Percentiles rank a stretch among this genome's conserved stretches.
Evolutionary conservation across 2,888 invertebrate genomes (phyloP).

Genomic region (Megaustenia siamemsis): DNA sequence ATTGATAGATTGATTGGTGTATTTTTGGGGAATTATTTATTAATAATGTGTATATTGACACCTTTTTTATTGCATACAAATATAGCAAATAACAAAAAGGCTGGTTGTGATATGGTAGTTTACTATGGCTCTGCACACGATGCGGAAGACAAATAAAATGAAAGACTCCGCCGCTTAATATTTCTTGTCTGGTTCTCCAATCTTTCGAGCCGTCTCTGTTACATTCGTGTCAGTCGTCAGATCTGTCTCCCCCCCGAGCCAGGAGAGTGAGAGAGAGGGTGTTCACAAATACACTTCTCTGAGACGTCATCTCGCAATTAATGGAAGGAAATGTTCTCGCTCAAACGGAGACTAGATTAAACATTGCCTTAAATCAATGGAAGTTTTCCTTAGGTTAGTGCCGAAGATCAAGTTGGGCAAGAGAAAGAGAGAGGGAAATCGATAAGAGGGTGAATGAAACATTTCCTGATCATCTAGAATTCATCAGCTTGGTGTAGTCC

Average conservation of each 20-base stretch:
- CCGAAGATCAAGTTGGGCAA: not conserved
- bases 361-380: constrained; percentile 27
- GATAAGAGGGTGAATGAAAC: constrained; percentile 13
- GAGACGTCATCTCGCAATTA: constrained; percentile 48
- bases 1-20: not conserved
- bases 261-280: not conserved
- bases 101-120: no score
- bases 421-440: not conserved
- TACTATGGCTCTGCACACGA: no score
- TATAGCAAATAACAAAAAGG: no score
- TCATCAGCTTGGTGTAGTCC: no score
- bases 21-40: not conserved
- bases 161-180: no score
- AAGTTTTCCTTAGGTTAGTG: constrained; percentile 15
- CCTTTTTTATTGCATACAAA: no score
- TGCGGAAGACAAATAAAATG: no score
- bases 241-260: not conserved
- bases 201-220: no score
- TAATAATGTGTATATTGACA: not conserved
- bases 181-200: no score
- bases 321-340: constrained; percentile 50
- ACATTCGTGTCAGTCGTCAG: no score
- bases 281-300: constrained; percentile 36
- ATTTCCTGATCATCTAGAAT: constrained; percentile 1
- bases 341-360: constrained; percentile 33